Conservation (phyloP, 2,113 vertebrate genomes). For the Phylloscopus whistleri region DNA sequence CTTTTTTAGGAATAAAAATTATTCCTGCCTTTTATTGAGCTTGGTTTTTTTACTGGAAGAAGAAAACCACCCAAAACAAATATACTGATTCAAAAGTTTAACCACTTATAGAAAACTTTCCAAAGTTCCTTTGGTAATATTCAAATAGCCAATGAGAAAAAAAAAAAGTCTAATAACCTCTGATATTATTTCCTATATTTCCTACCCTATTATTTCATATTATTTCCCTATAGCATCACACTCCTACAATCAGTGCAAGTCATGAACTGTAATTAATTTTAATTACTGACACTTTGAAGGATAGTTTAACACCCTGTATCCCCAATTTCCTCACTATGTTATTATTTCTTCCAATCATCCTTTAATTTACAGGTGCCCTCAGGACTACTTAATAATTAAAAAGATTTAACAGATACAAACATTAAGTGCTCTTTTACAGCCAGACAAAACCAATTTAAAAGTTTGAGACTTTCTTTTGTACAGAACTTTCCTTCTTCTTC, state of each 20-base stretch:
- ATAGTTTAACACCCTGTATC: slow-evolving; percentile 28
- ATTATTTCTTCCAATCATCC: slow-evolving; percentile 49
- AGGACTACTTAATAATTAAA: slow-evolving; percentile 39
- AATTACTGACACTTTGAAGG: slow-evolving; percentile 44
- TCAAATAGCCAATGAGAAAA: neutral
- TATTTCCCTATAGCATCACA: neutral
- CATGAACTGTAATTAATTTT: slow-evolving; percentile 33
- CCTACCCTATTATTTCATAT: neutral
- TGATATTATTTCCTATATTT: neutral
- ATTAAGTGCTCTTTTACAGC: neutral
- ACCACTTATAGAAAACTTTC: neutral
- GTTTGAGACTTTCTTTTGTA: neutral
- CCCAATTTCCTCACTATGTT: neutral
- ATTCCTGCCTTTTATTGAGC: neutral
- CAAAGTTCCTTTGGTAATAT: neutral
- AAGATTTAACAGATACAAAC: slow-evolving; percentile 5
- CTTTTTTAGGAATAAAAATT: neutral
- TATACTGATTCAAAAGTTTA: neutral
- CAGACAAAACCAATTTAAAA: slow-evolving; percentile 10
- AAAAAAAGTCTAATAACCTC: neutral
- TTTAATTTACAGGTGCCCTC: slow-evolving; percentile 39
- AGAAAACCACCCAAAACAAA: neutral
- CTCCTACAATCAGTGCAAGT: neutral
- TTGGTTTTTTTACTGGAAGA: neutral
- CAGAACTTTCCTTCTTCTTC: neutral